Evolutionary conservation across 1,140 invertebrate species (phyloP).

Genomic region (Drosophila funebris): DNA sequence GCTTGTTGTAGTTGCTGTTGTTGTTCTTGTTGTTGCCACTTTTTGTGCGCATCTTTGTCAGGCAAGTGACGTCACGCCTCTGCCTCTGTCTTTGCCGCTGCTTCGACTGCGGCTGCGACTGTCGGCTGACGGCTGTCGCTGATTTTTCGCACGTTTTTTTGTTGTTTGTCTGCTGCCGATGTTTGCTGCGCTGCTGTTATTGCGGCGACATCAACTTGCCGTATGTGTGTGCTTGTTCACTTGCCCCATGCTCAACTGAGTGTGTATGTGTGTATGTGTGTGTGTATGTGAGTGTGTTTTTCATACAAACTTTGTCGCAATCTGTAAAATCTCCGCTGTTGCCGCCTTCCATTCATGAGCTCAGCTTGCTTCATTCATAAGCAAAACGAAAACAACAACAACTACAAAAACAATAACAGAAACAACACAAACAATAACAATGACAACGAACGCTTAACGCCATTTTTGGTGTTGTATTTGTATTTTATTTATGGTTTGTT

Average conservation of each 20-base stretch:
- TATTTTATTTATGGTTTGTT: conserved; percentile 48
- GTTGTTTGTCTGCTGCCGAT: conserved; percentile 26
- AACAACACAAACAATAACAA: conserved; percentile 9
- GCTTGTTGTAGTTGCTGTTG: conserved; percentile 27
- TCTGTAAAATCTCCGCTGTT: conserved; percentile 34
- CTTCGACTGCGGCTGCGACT: neutral
- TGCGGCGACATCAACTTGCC: conserved; percentile 37
- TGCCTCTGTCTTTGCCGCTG: neutral
- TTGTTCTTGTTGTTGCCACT: conserved; percentile 31
- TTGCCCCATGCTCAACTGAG: conserved; percentile 19
- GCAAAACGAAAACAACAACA: conserved; percentile 8
- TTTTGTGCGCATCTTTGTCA: conserved; percentile 56
- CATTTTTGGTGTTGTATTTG: conserved; percentile 38
- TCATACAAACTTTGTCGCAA: conserved; percentile 39
- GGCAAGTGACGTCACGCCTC: conserved; percentile 42
- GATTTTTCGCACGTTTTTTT: conserved; percentile 33
- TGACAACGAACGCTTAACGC: conserved; percentile 29
- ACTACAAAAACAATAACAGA: neutral
- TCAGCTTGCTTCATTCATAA: conserved; percentile 40
- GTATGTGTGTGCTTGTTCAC: conserved; percentile 36
- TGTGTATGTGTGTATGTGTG: conserved; percentile 19
- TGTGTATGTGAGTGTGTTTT: conserved; percentile 30
- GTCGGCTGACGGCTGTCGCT: neutral
- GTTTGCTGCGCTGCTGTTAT: conserved; percentile 69
- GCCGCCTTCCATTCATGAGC: conserved; percentile 24